Percentiles rank a stretch among this genome's conserved stretches.
Evolutionary conservation across 2,113 vertebrate species (phyloP).

Genomic region (Rhabdornis inornatus): DNA sequence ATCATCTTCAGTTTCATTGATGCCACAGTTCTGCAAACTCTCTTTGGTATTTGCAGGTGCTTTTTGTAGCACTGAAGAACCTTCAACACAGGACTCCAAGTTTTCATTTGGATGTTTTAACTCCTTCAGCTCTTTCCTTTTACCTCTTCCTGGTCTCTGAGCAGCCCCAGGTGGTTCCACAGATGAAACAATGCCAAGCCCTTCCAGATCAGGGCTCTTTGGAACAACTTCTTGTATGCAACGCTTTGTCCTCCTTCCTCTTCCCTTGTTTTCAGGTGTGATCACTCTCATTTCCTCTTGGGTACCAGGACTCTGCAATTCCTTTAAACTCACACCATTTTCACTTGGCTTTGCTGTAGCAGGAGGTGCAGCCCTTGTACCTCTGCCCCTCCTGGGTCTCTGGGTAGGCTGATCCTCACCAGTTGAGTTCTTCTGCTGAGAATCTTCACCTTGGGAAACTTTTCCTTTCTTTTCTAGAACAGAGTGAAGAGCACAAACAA

Average conservation of each 20-base stretch:
- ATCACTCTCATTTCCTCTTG: not conserved
- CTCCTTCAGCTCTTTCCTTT: not conserved
- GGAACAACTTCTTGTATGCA: not conserved
- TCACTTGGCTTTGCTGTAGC: not conserved
- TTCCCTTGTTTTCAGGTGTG: not conserved
- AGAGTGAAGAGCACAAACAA: not conserved
- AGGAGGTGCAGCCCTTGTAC: not conserved
- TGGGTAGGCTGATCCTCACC: not conserved
- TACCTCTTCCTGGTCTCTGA: not conserved
- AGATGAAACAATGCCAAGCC: not conserved
- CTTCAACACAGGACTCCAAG: not conserved
- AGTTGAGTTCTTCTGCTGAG: not conserved
- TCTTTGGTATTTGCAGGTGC: not conserved
- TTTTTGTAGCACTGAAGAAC: not conserved
- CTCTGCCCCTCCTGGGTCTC: not conserved
- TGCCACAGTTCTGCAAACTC: not conserved
- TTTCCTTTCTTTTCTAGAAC: not conserved
- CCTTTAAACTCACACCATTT: not conserved
- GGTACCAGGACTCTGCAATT: not conserved
- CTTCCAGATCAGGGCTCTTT: not conserved
- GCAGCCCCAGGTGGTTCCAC: not conserved
- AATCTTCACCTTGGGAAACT: not conserved
- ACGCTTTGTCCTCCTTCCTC: not conserved
- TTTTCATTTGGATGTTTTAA: not conserved
- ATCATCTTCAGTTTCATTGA: not conserved